Evolutionary conservation across 2,888 invertebrate genomes (phyloP), one percentile per base, ranked within the genome.

Genomic region (Tachina grossa): DNA sequence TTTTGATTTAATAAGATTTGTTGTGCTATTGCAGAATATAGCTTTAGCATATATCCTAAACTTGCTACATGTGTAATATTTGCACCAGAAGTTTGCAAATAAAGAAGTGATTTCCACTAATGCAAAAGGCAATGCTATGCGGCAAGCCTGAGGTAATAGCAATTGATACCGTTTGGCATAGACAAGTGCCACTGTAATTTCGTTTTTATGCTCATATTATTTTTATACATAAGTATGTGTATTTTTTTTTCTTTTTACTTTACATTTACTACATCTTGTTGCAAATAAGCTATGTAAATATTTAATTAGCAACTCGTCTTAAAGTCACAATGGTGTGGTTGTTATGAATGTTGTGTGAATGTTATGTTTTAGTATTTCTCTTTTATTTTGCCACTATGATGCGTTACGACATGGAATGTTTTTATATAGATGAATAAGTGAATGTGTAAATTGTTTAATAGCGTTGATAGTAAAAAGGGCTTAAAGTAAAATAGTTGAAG

Each of bases 231-330:
- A 11, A 11, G 2, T 71, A 55, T 31, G 6, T 6, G 6, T 31
- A 31, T 22, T 13, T 43, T n/a, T 43, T 14, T 39, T 19, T 66
- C 71, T 55, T 61, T 71, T 51, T 71, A 65, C 53, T 77, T 49
- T 22, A 59, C 65, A 71, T 83, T 72, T 65, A 72, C 71, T 77
- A 72, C 59, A 66, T 83, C 71, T 83, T 77, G 83, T 77, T 83
- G 83, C 77, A 72, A 83, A 83, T 83, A 83, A 77, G 77, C 83
- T 51, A 51, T 66, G 83, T 77, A 83, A 83, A 83, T 83, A 83
- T 77, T 83, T 77, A 83, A 83, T 83, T 83, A 83, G 72, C 77
- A 83, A 65, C 83, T 72, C 83, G 72, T 83, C 83, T 83, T 77
- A 72, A 72, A 83, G 65, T 65, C 72, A 66, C 72, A 77, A 72